Conservation (phyloP, 2,797 vertebrate species). For the Miichthys miiuy region DNA sequence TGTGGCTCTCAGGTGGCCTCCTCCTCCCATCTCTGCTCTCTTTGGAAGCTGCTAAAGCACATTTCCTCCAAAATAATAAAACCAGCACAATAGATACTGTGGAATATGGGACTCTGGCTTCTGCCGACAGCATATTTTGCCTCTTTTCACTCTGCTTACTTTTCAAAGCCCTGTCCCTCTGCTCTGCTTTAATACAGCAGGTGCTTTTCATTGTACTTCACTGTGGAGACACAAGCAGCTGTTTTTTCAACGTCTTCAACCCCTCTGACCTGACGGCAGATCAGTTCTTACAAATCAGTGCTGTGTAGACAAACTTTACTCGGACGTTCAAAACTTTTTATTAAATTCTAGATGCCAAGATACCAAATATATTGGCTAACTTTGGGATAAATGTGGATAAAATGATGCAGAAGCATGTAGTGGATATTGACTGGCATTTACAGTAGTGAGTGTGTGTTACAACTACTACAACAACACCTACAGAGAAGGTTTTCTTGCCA, state of each 20-base stretch:
- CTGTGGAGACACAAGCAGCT: not conserved
- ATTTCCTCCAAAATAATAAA: slow-evolving; percentile 61
- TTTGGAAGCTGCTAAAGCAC: slow-evolving; percentile 53
- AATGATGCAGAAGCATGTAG: too few species aligned
- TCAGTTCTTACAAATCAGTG: not conserved
- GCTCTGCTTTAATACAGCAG: slow-evolving; percentile 28
- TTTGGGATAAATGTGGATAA: not conserved
- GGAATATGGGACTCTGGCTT: slow-evolving; percentile 41
- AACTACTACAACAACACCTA: too few species aligned
- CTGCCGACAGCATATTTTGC: slow-evolving; percentile 31
- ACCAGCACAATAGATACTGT: slow-evolving; percentile 47
- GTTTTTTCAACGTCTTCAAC: slow-evolving; percentile 1
- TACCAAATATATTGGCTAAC: not conserved
- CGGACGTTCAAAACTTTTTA: not conserved
- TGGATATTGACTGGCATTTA: too few species aligned
- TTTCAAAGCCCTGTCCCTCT: slow-evolving; percentile 25
- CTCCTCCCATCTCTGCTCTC: slow-evolving; percentile 20
- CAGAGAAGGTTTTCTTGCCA: too few species aligned
- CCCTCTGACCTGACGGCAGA: not conserved
- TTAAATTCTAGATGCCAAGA: not conserved
- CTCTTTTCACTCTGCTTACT: slow-evolving; percentile 24
- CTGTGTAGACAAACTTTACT: not conserved
- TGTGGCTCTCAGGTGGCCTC: slow-evolving; percentile 47
- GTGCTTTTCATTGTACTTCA: slow-evolving; percentile 36
- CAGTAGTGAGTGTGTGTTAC: too few species aligned